Conservation (phyloP, 2,888 invertebrate genomes). For the Bembecia ichneumoniformis region DNA sequence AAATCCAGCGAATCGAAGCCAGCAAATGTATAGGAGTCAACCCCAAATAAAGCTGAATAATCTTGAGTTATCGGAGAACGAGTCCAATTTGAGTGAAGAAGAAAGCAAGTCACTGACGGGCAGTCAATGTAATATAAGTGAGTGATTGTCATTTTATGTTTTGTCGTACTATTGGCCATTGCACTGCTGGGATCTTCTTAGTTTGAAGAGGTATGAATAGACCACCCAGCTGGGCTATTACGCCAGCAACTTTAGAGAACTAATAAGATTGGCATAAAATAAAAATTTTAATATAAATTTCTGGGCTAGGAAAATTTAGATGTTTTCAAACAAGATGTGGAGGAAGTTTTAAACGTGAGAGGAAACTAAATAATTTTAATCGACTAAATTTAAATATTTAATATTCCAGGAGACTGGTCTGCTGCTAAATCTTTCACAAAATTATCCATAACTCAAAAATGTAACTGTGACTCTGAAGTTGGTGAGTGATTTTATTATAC, state of each 20-base stretch:
- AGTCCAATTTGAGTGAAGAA: conserved; percentile 55
- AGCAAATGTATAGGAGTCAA: conserved; percentile 37
- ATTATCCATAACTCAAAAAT: conserved; percentile 27
- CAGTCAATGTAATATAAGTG: conserved; percentile 54
- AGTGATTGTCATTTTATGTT: conserved; percentile 10
- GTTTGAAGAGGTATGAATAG: no score
- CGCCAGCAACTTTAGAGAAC: no score
- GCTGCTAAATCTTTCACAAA: conserved; percentile 49
- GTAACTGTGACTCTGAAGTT: conserved; percentile 27
- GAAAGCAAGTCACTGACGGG: conserved; percentile 51
- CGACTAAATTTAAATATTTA: background rate
- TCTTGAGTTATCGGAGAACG: conserved; percentile 51
- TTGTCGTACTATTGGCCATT: conserved; percentile 3
- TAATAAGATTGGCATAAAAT: no score
- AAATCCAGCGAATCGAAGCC: conserved; percentile 20
- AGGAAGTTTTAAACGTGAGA: no score
- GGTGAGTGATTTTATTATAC: conserved; percentile 23
- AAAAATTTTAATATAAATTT: background rate
- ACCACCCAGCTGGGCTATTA: no score
- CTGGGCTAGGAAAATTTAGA: background rate
- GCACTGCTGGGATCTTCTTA: background rate
- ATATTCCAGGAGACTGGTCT: conserved; percentile 34
- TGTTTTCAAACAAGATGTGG: no score
- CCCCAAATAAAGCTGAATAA: conserved; percentile 40
- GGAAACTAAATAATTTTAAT: no score